Evolutionary conservation across 2,888 invertebrate species (phyloP).

Genomic region (Drosophila cracens): DNA sequence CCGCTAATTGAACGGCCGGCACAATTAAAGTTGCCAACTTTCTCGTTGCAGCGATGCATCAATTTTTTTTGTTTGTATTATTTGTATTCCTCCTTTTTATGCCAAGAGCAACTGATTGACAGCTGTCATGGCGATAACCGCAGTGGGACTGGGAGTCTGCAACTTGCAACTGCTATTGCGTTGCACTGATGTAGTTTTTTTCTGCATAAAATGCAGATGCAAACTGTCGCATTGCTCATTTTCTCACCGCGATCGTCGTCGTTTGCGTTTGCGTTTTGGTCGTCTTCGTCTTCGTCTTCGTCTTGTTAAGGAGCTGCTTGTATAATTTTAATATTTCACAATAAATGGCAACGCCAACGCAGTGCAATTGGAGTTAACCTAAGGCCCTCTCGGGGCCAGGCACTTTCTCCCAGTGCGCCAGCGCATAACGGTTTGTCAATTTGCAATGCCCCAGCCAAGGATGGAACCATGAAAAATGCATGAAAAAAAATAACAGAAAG

Average conservation of each 20-base stretch:
- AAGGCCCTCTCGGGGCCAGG: conserved; percentile 31
- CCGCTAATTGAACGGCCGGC: conserved; percentile 68
- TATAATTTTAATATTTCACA: conserved; percentile 78
- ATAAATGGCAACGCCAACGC: conserved; percentile 75
- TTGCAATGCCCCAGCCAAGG: conserved; percentile 64
- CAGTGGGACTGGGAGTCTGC: conserved; percentile 61
- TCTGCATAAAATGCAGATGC: conserved; percentile 74
- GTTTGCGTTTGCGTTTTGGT: background rate
- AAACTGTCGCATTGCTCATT: conserved; percentile 71
- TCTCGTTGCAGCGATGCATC: conserved; percentile 50
- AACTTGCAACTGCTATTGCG: conserved; percentile 25
- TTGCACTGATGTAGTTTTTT: conserved; percentile 34
- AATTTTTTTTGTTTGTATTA: conserved; percentile 5
- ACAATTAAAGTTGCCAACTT: conserved; percentile 71
- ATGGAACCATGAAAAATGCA: conserved; percentile 72
- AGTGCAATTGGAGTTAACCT: conserved; percentile 39
- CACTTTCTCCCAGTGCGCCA: conserved; percentile 50
- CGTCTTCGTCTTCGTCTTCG: background rate
- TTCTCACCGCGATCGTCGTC: conserved; percentile 62
- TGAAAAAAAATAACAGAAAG: conserved; percentile 31
- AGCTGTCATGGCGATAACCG: conserved; percentile 81
- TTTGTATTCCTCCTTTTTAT: conserved; percentile 9
- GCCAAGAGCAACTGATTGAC: conserved; percentile 64
- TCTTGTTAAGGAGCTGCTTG: conserved; percentile 62
- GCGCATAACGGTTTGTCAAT: conserved; percentile 75